phyloP scores from a whole-genome alignment of 2,888 invertebrate genomes.

The Cephus spinipes region DNA sequence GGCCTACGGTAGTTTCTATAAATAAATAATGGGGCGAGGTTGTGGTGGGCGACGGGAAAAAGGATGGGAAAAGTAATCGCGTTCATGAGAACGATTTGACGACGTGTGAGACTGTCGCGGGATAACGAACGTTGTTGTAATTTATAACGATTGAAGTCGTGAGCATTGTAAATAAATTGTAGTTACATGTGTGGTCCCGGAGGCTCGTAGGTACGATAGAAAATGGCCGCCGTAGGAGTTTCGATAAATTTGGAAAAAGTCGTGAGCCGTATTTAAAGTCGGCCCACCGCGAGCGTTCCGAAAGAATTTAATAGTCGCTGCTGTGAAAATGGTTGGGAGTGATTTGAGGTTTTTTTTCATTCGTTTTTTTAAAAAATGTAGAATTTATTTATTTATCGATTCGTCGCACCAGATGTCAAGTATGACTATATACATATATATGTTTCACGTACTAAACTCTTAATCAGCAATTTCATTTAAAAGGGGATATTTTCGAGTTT shows the following conservation, averaged over 20 bases:
- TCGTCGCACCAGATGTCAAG: background rate
- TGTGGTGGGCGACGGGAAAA: background rate
- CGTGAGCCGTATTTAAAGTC: background rate
- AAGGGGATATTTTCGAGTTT: conserved; percentile 50
- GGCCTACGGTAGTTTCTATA: background rate
- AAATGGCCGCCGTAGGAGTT: background rate
- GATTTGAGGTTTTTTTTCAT: conserved; percentile 12
- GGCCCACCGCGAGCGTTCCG: background rate
- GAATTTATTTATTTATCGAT: background rate
- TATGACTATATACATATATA: background rate
- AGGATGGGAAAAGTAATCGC: background rate
- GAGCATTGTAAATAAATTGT: background rate
- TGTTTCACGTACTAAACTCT: conserved; percentile 35
- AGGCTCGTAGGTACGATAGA: too few relatives aligned
- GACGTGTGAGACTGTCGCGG: background rate
- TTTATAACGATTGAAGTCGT: background rate
- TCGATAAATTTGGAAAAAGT: background rate
- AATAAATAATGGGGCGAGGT: background rate
- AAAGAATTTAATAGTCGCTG: background rate
- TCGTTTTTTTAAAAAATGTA: conserved; percentile 2
- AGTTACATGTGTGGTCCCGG: background rate
- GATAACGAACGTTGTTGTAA: background rate
- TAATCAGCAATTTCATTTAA: conserved; percentile 64
- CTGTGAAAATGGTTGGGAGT: background rate
- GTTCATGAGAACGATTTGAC: background rate